Conservation (phyloP, 2,113 vertebrate genomes). For the Myotis lucifugus region DNA sequence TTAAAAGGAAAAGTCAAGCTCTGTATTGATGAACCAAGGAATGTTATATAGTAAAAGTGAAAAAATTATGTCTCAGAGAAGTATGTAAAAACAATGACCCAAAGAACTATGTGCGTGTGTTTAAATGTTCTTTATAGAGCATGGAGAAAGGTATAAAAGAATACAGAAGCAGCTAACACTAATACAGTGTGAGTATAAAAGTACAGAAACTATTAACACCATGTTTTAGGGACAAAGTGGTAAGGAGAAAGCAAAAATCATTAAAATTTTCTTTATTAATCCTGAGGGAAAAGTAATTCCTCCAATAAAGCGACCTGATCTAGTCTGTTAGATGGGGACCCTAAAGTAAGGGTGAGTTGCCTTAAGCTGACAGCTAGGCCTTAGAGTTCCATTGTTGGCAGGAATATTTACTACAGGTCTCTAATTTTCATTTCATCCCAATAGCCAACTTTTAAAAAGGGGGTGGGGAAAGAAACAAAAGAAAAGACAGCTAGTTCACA, state of each 20-base stretch:
- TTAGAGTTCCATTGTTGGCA: neutral
- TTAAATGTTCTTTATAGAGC: neutral
- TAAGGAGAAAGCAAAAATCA: neutral
- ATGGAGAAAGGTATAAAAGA: neutral
- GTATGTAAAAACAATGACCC: constrained; percentile 6
- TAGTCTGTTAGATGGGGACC: neutral
- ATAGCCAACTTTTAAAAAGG: neutral
- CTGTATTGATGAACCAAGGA: constrained; percentile 7
- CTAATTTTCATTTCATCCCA: constrained; percentile 33
- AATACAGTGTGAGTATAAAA: neutral
- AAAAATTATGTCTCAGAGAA: constrained; percentile 17
- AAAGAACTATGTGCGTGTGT: neutral
- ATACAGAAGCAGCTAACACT: neutral
- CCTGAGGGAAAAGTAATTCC: neutral
- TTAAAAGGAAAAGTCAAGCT: constrained; percentile 26
- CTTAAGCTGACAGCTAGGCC: neutral
- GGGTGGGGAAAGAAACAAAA: neutral
- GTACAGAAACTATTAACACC: neutral
- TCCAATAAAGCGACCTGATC: neutral
- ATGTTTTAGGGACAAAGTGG: neutral
- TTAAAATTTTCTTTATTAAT: constrained; percentile 8
- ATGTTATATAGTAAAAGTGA: neutral
- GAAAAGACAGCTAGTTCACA: neutral
- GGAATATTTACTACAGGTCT: constrained; percentile 12
- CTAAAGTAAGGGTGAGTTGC: neutral